phyloP scores from a whole-genome alignment of 2,113 vertebrate species.

The Proteles cristata region DNA sequence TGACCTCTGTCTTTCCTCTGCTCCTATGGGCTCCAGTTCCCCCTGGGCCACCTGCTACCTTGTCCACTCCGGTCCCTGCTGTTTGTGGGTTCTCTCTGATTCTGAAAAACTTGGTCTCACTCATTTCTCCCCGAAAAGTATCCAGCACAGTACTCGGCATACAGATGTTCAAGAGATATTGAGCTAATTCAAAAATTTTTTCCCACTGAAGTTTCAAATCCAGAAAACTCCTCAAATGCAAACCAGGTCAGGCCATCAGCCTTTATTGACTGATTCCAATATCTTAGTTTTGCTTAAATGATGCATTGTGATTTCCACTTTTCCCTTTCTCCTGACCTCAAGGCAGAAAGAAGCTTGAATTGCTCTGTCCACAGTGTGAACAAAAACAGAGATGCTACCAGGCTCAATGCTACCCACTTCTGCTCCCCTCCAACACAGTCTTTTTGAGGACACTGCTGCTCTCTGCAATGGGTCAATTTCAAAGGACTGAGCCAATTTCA shows the following conservation, averaged over 20 bases:
- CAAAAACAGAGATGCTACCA: background rate
- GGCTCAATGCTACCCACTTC: background rate
- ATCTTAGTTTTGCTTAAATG: background rate
- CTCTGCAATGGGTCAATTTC: background rate
- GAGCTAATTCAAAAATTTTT: background rate
- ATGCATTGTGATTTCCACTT: background rate
- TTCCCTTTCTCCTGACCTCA: background rate
- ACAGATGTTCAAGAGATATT: background rate
- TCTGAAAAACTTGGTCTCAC: background rate
- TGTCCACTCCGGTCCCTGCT: background rate
- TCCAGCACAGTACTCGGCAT: background rate
- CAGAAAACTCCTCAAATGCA: background rate
- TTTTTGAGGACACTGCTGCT: background rate
- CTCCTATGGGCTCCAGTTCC: background rate
- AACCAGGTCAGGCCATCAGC: background rate
- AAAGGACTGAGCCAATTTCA: background rate
- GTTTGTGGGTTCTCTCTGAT: background rate
- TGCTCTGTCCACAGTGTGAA: background rate
- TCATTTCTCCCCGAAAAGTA: background rate
- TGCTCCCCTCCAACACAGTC: too few species aligned
- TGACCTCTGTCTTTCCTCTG: background rate
- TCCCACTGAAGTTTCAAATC: background rate
- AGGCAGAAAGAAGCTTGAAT: background rate
- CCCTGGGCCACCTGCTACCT: background rate
- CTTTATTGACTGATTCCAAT: background rate